Percentiles rank a stretch among this genome's conserved stretches.
Conservation (phyloP, 2,797 vertebrate genomes). For the Sebastes matsubarae region DNA sequence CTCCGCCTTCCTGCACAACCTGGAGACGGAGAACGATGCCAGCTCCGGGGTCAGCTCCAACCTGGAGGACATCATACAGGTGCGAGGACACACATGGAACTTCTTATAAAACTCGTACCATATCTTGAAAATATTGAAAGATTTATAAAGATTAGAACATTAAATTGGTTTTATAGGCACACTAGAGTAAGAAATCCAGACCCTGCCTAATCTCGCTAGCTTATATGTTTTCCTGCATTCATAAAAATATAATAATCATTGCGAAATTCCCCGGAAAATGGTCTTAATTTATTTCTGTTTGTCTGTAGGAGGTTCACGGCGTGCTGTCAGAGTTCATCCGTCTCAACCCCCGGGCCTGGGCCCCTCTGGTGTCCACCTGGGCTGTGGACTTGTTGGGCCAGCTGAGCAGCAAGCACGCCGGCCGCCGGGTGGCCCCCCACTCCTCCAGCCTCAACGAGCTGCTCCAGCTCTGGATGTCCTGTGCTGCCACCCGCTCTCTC, state of each 20-base stretch:
- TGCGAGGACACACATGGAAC: not conserved
- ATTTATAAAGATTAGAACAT: not conserved
- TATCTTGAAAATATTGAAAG: not conserved
- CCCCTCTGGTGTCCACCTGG: conserved; percentile 91
- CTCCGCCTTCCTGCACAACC: conserved; percentile 84
- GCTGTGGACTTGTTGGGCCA: conserved; percentile 95
- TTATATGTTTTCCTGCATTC: not conserved
- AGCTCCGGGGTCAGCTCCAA: conserved; percentile 68
- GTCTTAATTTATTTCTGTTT: not conserved
- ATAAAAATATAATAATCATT: not conserved
- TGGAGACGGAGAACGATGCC: conserved; percentile 83
- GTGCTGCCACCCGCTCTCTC: conserved; percentile 89
- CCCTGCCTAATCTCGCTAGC: rapidly evolving
- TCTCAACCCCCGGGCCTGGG: conserved; percentile 92
- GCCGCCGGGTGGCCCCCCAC: conserved; percentile 87
- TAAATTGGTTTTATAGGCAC: not conserved
- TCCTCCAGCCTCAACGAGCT: conserved; percentile 91
- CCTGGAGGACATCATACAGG: conserved; percentile 84
- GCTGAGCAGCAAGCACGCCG: conserved; percentile 92
- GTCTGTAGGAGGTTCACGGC: conserved; percentile 85
- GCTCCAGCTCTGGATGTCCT: conserved; percentile 96
- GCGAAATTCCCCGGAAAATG: not conserved
- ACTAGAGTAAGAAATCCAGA: not conserved
- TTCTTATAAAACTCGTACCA: not conserved
- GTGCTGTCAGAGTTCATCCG: conserved; percentile 89